Base-by-base conservation (phyloP, 2,113 vertebrate genomes). In the Bubo scandiacus region DNA sequence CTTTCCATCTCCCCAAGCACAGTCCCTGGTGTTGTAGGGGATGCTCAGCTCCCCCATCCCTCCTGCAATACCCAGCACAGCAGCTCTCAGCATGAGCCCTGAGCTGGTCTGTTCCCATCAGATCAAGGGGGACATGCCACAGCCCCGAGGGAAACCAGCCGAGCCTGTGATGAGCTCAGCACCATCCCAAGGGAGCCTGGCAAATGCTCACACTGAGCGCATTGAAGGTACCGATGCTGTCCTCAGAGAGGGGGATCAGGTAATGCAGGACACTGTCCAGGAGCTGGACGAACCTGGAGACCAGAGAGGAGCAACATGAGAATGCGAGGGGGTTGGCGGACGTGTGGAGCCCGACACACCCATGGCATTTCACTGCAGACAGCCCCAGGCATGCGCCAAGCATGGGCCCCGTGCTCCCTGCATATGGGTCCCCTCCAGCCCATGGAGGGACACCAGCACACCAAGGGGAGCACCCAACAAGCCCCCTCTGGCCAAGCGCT, bases 241-340 rank as follows among this genome's bases (percentile, higher is more conserved):
- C 99, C 90, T 99, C 99, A 20, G 99, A 99, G 74, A 98, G 97
- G 5, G 99, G 99, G 21, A 99, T 97, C 90, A 99, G 91, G 87
- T 99, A 99, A 83, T 98, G 98, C 68, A 99, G 97, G 68, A 99
- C 98, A n/a, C 97, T 98, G 92, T 99, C 99, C 91, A 99, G 96
- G 63, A 99, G 97, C 12, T 98, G 98, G 93, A 99, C 98, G 54
- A 99, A 99, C 98, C 99, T 99, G 92, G 47, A 75, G 74, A 62
- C 3, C 40, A 3, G 32, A 94, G 14, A 85, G 54, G 29, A 80
- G n/a, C n/a, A 29, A 10, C 1, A 1, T 38, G 20, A 89, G 34
- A 81, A 68, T 59, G 32, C 1, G 1, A 40, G 21, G n/a, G 14
- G 38, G 27, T 5, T 58, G 75, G 45, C 2, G 6, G 55, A 40